A percentile compares a stretch with the other conserved stretches of the same genome.
These are phyloP conservation scores for Diarsia rubi DNA, from an alignment of 2,888 invertebrate genomes.

Conservation along the genomic window DNA sequence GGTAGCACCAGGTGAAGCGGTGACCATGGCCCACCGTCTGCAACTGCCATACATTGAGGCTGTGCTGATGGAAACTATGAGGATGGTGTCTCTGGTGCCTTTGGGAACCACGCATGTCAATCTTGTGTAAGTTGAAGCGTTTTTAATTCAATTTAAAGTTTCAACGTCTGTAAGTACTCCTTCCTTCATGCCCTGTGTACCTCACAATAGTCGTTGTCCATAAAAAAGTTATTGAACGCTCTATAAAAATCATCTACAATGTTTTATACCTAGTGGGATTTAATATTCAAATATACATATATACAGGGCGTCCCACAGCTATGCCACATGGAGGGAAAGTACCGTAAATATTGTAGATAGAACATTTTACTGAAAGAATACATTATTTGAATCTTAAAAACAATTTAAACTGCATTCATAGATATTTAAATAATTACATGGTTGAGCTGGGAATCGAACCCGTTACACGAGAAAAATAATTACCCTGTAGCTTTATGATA, in stretches of 20 bases:
- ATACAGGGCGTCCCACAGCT: too few species aligned
- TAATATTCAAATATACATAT: too few species aligned
- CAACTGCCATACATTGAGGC: slow-evolving; percentile 95
- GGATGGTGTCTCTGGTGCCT: slow-evolving; percentile 95
- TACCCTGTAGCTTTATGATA: too few species aligned
- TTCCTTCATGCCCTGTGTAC: background rate
- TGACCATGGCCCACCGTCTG: slow-evolving; percentile 93
- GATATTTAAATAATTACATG: too few species aligned
- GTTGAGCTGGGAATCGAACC: too few species aligned
- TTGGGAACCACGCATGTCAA: slow-evolving; percentile 96
- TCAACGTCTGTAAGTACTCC: background rate
- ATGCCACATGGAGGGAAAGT: too few species aligned
- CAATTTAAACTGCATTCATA: too few species aligned
- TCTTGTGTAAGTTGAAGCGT: slow-evolving; percentile 91
- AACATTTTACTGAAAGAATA: too few species aligned
- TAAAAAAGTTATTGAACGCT: background rate
- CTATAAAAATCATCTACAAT: background rate
- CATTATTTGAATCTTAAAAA: too few species aligned
- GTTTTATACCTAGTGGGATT: too few species aligned
- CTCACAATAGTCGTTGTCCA: background rate
- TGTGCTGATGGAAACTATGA: slow-evolving; percentile 94
- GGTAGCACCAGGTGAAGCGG: slow-evolving; percentile 93
- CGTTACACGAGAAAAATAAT: too few species aligned
- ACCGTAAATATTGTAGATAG: too few species aligned
- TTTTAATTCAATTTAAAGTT: background rate